Evolutionary conservation across 2,888 invertebrate species (phyloP).

Genomic region (Autographa gamma): DNA sequence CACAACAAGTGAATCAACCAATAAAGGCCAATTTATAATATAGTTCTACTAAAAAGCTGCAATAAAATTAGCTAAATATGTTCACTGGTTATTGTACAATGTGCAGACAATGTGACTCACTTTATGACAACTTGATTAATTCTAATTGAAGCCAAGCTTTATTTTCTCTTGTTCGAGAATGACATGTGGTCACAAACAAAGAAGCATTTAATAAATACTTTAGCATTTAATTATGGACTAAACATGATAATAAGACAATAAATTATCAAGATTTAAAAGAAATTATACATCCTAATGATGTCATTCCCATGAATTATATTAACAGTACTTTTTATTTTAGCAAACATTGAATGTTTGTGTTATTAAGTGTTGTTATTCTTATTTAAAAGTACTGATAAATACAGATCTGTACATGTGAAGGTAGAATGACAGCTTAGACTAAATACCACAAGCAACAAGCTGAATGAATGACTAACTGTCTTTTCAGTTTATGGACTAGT

Average conservation of each 20-base stretch:
- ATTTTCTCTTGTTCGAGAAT: constrained; percentile 1
- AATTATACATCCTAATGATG: not conserved
- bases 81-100: not conserved
- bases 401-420: not conserved
- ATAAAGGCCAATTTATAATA: not conserved
- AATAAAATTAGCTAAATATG: not conserved
- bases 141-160: not conserved
- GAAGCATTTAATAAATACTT: not conserved
- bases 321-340: not conserved
- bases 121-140: constrained; percentile 2
- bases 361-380: not conserved
- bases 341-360: not conserved
- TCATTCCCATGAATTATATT: not conserved
- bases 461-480: constrained; percentile 4
- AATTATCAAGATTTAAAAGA: not conserved
- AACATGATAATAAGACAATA: not conserved
- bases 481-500: not conserved
- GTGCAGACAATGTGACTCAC: not conserved
- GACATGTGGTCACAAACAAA: constrained; percentile 2
- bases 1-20: too few species aligned
- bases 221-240: not conserved
- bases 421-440: not conserved
- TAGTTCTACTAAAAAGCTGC: not conserved
- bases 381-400: not conserved
- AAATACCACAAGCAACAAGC: not conserved